A percentile compares a stretch with the other conserved stretches of the same genome.
Conservation (phyloP, 2,113 vertebrate species). For the Nerophis ophidion region DNA sequence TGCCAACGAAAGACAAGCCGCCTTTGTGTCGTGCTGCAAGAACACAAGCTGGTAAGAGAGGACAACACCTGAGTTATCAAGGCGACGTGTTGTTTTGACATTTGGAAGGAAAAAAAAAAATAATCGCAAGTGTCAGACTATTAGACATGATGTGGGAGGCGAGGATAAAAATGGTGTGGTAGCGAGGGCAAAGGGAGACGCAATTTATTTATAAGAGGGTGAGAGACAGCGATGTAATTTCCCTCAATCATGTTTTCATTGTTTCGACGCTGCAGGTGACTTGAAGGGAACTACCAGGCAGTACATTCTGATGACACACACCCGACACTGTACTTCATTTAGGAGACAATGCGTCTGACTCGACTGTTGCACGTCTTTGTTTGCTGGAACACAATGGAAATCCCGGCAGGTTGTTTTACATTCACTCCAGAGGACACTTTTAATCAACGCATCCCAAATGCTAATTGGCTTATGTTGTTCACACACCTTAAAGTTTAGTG, state of each 20-base stretch:
- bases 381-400: slow-evolving; percentile 11
- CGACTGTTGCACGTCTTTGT: slow-evolving; percentile 25
- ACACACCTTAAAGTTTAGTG: no score
- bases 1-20: neutral
- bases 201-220: slow-evolving; percentile 30
- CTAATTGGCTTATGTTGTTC: slow-evolving; percentile 10
- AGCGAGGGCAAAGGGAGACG: slow-evolving; percentile 20
- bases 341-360: slow-evolving; percentile 48
- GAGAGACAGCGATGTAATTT: slow-evolving; percentile 49
- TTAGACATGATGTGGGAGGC: slow-evolving; percentile 34
- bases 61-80: slow-evolving; percentile 20
- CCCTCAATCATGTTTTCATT: slow-evolving; percentile 62
- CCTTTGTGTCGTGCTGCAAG: slow-evolving; percentile 2
- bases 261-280: slow-evolving; percentile 62
- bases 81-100: slow-evolving; percentile 21
- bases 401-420: slow-evolving; percentile 27
- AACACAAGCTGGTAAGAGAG: neutral
- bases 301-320: slow-evolving; percentile 56
- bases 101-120: slow-evolving; percentile 19
- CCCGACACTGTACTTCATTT: slow-evolving; percentile 61
- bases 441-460: slow-evolving; percentile 5
- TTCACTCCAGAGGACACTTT: slow-evolving; percentile 10
- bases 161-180: slow-evolving; percentile 16
- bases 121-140: slow-evolving; percentile 17
- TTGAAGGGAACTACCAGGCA: slow-evolving; percentile 28